Evolutionary conservation across 2,113 vertebrate genomes (phyloP), one percentile per base, ranked within the genome.

Genomic region (Pogonocichla stellata): DNA sequence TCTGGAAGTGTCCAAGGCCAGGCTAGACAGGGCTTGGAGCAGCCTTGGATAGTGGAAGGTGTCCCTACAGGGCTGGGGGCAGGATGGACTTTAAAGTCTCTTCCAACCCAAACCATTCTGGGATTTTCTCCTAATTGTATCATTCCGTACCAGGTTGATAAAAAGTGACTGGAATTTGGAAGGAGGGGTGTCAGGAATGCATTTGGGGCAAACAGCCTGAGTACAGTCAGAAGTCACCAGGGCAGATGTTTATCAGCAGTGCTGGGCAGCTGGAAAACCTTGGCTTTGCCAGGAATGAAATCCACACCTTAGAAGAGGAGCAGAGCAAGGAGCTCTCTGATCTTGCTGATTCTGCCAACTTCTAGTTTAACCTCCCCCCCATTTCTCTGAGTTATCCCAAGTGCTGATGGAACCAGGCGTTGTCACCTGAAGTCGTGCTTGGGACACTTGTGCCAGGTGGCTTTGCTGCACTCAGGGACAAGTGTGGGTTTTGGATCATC

Each of bases 31-130:
- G 38, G 28, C 45, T 74, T 45, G 51, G 45, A 67, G 54, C 47
- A 31, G 0, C 14, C n/a, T 61, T 29, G 14, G 11, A 4, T 1
- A 14, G 29, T 23, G 54, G 70, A 4, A 54, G 25, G 20, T 82
- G 34, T 34, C 29, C 17, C 61, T 75, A 54, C 18, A 17, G 16
- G 19, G 43, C 0, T 5, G 10, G 36, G 38, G 2, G 40, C 2
- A 3, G 12, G 54, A 13, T 34, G 31, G 17, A 5, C 19, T 20
- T 69, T 5, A 3, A 19, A 24, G 5, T 33, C 25, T 14, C 17
- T 33, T 40, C n/a, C 31, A 48, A 13, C 19, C 45, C n/a, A 53
- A 25, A 40, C 38, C 19, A 6, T 28, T 47, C 50, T 28, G 47
- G 38, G 26, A 4, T 81, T 31, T 56, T 71, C 24, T 80, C 24